These are phyloP conservation scores for Protomyctophum bolini DNA, from an alignment of 2,113 vertebrate genomes.

Conservation along the genomic window DNA sequence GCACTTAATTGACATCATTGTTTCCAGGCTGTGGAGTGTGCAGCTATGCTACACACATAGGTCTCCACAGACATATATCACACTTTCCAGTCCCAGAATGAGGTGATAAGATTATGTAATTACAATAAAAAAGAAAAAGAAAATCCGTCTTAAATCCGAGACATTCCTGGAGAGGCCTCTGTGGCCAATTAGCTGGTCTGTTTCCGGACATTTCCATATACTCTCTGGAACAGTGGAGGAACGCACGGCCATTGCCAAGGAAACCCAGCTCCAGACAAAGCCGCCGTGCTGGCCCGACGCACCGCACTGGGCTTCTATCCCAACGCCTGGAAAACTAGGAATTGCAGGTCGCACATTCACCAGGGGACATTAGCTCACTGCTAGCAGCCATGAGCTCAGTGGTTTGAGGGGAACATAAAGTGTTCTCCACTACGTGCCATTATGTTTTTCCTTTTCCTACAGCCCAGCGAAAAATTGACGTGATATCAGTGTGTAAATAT, in stretches of 20 bases:
- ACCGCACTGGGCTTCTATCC: slow-evolving; percentile 49
- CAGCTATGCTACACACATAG: slow-evolving; percentile 26
- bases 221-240: slow-evolving; percentile 65
- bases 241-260: slow-evolving; percentile 58
- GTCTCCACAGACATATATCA: slow-evolving; percentile 49
- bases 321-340: slow-evolving; percentile 66
- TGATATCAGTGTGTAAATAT: no score
- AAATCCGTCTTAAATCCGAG: slow-evolving; percentile 46
- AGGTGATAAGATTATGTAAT: slow-evolving; percentile 57
- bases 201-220: slow-evolving; percentile 66
- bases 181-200: slow-evolving; percentile 63
- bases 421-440: slow-evolving; percentile 8
- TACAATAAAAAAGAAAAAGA: slow-evolving; percentile 30
- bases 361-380: slow-evolving; percentile 58
- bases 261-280: slow-evolving; percentile 60
- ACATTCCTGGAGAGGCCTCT: slow-evolving; percentile 61
- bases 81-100: slow-evolving; percentile 64
- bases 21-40: slow-evolving; percentile 55
- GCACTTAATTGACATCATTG: slow-evolving; percentile 60
- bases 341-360: slow-evolving; percentile 57
- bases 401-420: slow-evolving; percentile 39
- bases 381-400: slow-evolving; percentile 27
- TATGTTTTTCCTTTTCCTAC: not conserved
- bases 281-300: slow-evolving; percentile 32
- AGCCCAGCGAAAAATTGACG: not conserved